These are phyloP conservation scores for Drosophila mayaguana DNA, from an alignment of 2,888 invertebrate genomes.

Conservation along the genomic window DNA sequence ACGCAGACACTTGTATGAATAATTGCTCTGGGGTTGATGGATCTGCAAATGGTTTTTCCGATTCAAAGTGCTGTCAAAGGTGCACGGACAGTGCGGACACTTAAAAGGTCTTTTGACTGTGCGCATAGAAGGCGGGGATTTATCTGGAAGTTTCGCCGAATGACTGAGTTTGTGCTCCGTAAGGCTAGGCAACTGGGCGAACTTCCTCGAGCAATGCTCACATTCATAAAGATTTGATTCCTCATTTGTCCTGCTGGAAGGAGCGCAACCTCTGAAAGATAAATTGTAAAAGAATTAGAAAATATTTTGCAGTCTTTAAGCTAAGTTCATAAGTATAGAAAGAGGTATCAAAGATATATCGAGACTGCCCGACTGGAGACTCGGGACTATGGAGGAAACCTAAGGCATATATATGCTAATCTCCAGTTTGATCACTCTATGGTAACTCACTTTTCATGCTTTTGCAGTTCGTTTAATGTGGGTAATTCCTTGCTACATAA, in stretches of 20 bases:
- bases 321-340: no score
- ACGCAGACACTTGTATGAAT: conserved; percentile 11
- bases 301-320: no score
- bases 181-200: background rate
- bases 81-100: conserved; percentile 22
- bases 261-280: conserved; percentile 10
- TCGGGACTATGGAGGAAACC: no score
- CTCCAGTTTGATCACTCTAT: background rate
- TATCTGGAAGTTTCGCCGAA: background rate
- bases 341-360: no score
- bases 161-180: conserved; percentile 17
- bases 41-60: conserved; percentile 10
- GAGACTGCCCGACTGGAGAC: no score
- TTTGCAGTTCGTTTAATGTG: background rate
- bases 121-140: conserved; percentile 4
- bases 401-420: background rate
- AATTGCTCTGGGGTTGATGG: background rate
- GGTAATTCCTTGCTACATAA: conserved; percentile 9
- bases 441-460: conserved; percentile 21
- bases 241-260: background rate
- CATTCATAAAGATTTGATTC: background rate
- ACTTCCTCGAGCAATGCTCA: conserved; percentile 5
- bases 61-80: conserved; percentile 9
- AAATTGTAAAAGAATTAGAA: background rate
- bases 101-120: conserved; percentile 3